Evolutionary conservation across 2,888 invertebrate genomes (phyloP), one percentile per base, ranked within the genome.

Genomic region (Cremastobaeus sp.): DNA sequence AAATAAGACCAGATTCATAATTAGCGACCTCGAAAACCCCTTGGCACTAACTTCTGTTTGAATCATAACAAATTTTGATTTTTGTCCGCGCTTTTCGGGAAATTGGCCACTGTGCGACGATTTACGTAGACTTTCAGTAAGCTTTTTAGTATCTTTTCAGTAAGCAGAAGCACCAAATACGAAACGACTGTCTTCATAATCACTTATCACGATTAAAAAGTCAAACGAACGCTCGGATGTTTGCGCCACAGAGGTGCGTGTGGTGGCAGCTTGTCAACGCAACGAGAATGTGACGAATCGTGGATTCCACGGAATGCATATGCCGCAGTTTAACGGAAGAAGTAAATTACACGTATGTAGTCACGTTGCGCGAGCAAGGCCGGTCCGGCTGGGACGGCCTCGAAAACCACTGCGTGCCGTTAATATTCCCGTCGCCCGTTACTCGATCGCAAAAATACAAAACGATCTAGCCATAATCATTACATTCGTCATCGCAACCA

Each of bases 351-450:
- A 59, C 25, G 52, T 43, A 52, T 25, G 25, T 59, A 66, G 57
- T 11, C 43, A 30, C 17, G 11, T 25, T 45, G 18, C 37, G 37
- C 12, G 59, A 66, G 20, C 55, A 66, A 66, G 66, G 66, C 60
- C 57, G 65, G 75, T 76, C 79, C 79, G 81, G 81, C 79, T 81
- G 77, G 76, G 81, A 78, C 81, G 83, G 79, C 83, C 83, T 83
- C 83, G 83, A 82, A 82, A 83, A 80, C 77, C 81, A 69, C 76
- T 52, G 76, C 76, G 76, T 78, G 82, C 83, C 83, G 83, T 83
- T 83, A 83, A 82, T 82, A 82, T 79, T 81, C 79, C 81, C 78
- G 80, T 81, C 83, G 74, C 76, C 83, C 83, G 83, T 83, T 83
- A 83, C 81, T 81, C 73, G 75, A 60, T 62, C 48, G 14, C 20